These are phyloP conservation scores for Drosophila micromelanica DNA, from an alignment of 1,140 invertebrate genomes.

Conservation along the genomic window DNA sequence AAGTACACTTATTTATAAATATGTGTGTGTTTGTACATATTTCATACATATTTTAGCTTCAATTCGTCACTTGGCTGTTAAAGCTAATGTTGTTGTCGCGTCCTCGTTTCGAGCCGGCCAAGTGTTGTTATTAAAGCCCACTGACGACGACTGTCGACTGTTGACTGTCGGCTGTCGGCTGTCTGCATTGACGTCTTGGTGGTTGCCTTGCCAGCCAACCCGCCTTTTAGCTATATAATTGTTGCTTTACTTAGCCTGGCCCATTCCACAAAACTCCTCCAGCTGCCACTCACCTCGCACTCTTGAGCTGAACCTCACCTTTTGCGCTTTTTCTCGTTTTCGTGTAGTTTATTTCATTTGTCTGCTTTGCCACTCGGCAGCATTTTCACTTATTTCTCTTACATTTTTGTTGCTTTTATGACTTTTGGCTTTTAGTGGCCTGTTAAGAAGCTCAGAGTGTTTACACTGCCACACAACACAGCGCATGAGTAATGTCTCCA, in stretches of 20 bases:
- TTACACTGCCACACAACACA: conserved; percentile 31
- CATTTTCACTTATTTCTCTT: conserved; percentile 71
- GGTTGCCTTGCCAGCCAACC: conserved; percentile 6
- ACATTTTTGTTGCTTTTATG: conserved; percentile 67
- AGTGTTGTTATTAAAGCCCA: conserved; percentile 72
- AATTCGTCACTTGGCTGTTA: conserved; percentile 63
- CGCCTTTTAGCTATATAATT: conserved; percentile 77
- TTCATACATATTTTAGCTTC: conserved; percentile 52
- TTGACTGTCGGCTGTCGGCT: conserved; percentile 10
- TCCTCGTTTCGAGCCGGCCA: conserved; percentile 31
- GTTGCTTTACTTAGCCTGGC: conserved; percentile 72
- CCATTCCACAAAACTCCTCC: conserved; percentile 3
- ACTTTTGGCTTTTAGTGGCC: conserved; percentile 81
- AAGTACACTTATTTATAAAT: conserved; percentile 28
- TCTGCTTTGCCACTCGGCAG: conserved; percentile 62
- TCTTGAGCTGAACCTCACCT: conserved; percentile 53
- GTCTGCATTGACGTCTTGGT: conserved; percentile 34
- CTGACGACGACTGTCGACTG: conserved; percentile 52
- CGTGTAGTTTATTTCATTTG: conserved; percentile 80
- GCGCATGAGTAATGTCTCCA: conserved; percentile 71
- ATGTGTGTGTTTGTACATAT: background rate
- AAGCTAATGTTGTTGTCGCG: conserved; percentile 39
- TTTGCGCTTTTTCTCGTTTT: conserved; percentile 48
- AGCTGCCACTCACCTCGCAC: background rate
- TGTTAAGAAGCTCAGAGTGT: conserved; percentile 71